These are phyloP conservation scores for Valencia hispanica DNA, from an alignment of 2,797 vertebrate species.

Conservation along the genomic window DNA sequence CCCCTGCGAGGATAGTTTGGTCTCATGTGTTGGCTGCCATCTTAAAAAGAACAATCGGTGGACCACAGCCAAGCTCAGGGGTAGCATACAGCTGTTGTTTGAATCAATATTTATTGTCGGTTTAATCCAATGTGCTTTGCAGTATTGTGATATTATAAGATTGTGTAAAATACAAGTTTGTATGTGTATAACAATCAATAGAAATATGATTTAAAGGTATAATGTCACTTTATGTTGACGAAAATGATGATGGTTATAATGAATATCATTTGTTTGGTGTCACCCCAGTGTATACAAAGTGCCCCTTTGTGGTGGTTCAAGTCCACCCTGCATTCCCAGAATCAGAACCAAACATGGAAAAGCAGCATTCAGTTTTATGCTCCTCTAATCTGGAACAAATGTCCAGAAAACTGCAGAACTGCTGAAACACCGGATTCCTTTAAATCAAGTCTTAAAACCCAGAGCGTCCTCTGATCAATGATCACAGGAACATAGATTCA, in stretches of 20 bases:
- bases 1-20: constrained; percentile 46
- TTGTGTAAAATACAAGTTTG: not conserved
- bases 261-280: not conserved
- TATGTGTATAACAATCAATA: not conserved
- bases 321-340: too few relatives aligned
- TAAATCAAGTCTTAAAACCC: too few relatives aligned
- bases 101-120: not conserved
- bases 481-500: too few relatives aligned
- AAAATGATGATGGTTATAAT: not conserved
- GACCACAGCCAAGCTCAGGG: constrained; percentile 8
- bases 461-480: too few relatives aligned
- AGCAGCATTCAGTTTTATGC: too few relatives aligned
- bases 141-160: not conserved
- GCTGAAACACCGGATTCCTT: too few relatives aligned
- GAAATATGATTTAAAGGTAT: not conserved
- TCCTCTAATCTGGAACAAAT: too few relatives aligned
- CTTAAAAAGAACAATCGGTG: constrained; percentile 51
- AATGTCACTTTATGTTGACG: constrained; percentile 9
- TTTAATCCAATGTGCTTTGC: constrained; percentile 7
- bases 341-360: too few relatives aligned
- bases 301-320: too few relatives aligned
- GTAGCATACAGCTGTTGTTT: constrained; percentile 30
- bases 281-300: not conserved
- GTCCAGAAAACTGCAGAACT: too few relatives aligned
- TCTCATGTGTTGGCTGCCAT: constrained; percentile 44